These are phyloP conservation scores for Ornithoptera priamus DNA, from an alignment of 2,888 invertebrate genomes.

Conservation along the genomic window DNA sequence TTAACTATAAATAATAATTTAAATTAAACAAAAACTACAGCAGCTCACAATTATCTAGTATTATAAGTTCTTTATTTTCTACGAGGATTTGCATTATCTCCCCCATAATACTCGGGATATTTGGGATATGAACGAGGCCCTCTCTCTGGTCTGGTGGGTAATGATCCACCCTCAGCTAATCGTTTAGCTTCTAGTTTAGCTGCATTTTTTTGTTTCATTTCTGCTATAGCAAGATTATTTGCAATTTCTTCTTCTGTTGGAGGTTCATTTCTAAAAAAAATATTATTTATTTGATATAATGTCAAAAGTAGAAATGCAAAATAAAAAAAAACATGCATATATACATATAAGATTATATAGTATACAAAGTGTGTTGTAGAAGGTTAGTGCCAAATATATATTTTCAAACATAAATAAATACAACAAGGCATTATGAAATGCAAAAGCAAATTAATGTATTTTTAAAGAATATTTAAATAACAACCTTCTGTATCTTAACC, in stretches of 20 bases:
- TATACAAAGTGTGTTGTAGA: too few species aligned
- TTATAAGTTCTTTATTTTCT: neutral
- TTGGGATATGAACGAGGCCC: slow-evolving; percentile 73
- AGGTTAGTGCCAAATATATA: too few species aligned
- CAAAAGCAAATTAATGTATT: neutral
- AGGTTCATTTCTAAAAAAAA: slow-evolving; percentile 72
- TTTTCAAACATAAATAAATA: too few species aligned
- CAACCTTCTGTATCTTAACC: slow-evolving; percentile 85
- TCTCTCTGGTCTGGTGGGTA: slow-evolving; percentile 50
- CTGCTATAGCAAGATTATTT: slow-evolving; percentile 84
- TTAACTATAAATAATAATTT: neutral
- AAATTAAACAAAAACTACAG: neutral
- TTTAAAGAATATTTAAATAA: neutral
- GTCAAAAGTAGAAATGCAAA: neutral
- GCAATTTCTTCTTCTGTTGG: slow-evolving; percentile 87
- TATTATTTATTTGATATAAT: slow-evolving; percentile 2
- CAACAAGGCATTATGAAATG: neutral
- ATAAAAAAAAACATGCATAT: neutral
- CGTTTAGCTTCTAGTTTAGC: slow-evolving; percentile 82
- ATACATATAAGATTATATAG: too few species aligned
- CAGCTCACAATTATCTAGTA: neutral
- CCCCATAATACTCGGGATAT: slow-evolving; percentile 82
- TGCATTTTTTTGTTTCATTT: slow-evolving; percentile 88
- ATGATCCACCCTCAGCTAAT: slow-evolving; percentile 66
- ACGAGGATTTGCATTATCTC: slow-evolving; percentile 44